These are phyloP conservation scores for Phorcus lineatus DNA, from an alignment of 2,888 invertebrate genomes.

Conservation along the genomic window DNA sequence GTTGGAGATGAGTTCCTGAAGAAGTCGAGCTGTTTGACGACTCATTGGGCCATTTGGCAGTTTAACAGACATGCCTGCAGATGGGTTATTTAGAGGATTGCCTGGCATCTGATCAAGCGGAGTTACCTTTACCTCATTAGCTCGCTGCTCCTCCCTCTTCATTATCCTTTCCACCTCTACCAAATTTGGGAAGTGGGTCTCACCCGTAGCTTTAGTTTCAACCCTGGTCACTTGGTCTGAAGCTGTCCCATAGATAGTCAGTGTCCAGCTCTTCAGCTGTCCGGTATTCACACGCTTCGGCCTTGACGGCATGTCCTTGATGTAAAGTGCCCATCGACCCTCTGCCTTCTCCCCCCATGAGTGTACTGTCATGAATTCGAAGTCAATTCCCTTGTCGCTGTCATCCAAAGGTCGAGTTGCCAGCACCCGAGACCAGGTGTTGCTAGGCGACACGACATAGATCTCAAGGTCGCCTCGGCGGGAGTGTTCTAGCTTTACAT, in stretches of 20 bases:
- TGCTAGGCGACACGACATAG: slow-evolving; percentile 65
- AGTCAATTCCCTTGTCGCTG: slow-evolving; percentile 57
- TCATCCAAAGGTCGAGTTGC: slow-evolving; percentile 59
- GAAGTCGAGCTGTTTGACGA: too few relatives aligned
- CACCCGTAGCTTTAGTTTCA: background rate
- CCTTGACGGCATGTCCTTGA: slow-evolving; percentile 51
- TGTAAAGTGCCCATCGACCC: slow-evolving; percentile 68
- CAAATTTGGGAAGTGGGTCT: background rate
- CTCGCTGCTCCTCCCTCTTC: background rate
- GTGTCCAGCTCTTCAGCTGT: slow-evolving; percentile 33
- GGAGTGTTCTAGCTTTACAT: slow-evolving; percentile 51
- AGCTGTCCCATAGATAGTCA: slow-evolving; percentile 42
- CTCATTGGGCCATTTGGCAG: too few relatives aligned
- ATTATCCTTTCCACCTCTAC: background rate
- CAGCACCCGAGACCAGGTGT: slow-evolving; percentile 66
- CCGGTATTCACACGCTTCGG: slow-evolving; percentile 23
- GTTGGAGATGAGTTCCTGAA: too few relatives aligned
- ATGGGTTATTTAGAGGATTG: too few relatives aligned
- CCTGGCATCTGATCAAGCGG: background rate
- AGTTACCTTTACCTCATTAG: background rate
- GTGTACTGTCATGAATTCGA: slow-evolving; percentile 72
- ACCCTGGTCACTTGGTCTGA: slow-evolving; percentile 27
- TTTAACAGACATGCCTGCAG: too few relatives aligned
- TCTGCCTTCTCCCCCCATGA: slow-evolving; percentile 70
- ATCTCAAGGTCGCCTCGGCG: slow-evolving; percentile 68